phyloP scores from a whole-genome alignment of 2,888 invertebrate genomes.

The Nomada lathburiana region DNA sequence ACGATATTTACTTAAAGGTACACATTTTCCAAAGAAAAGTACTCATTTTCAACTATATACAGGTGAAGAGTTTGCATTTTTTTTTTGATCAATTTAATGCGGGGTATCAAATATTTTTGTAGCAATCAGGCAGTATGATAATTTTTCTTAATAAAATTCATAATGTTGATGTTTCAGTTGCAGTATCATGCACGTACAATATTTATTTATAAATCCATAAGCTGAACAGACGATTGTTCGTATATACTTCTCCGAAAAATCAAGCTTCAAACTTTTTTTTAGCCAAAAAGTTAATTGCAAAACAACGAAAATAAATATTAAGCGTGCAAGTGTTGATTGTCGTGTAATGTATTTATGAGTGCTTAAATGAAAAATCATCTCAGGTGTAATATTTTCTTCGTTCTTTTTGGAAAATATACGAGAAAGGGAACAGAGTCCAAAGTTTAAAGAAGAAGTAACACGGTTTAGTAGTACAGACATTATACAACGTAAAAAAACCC shows the following conservation, averaged over 20 bases:
- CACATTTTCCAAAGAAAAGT: too few species aligned
- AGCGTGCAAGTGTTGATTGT: conserved; percentile 73
- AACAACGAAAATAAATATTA: conserved; percentile 10
- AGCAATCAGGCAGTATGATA: not conserved
- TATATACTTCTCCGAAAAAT: not conserved
- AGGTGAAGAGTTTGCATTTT: not conserved
- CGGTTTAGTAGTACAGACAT: not conserved
- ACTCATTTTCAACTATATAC: not conserved
- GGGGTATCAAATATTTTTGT: not conserved
- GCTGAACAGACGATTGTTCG: not conserved
- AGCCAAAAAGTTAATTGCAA: not conserved
- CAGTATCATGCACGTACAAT: not conserved
- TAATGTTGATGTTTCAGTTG: not conserved
- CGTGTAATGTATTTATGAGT: conserved; percentile 53
- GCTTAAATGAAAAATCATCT: too few species aligned
- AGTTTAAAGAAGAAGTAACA: not conserved
- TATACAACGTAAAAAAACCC: not conserved
- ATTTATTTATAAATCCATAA: conserved; percentile 6
- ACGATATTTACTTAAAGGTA: not conserved
- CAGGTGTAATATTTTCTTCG: too few species aligned
- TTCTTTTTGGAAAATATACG: too few species aligned
- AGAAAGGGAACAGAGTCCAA: not conserved
- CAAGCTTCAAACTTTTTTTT: not conserved
- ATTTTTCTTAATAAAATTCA: not conserved
- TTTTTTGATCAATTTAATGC: not conserved